Evolutionary conservation across 2,888 invertebrate genomes (phyloP).

Genomic region (Leptinotarsa rubiginosa): DNA sequence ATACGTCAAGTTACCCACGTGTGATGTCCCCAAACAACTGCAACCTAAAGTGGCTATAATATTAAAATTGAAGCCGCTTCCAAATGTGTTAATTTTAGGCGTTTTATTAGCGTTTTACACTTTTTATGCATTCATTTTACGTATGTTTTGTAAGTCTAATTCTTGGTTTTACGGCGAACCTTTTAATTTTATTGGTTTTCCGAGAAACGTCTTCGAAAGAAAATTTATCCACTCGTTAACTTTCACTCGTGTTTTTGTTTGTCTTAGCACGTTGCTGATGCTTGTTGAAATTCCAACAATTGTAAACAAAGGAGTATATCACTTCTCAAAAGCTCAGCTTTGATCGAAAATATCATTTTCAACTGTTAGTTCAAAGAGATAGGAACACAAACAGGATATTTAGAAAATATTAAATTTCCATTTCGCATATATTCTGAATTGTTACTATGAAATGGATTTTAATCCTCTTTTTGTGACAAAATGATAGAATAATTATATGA

Average conservation of each 20-base stretch:
- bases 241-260: constrained; percentile 29
- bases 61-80: constrained; percentile 35
- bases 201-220: constrained; percentile 23
- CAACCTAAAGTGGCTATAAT: constrained; percentile 32
- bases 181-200: constrained; percentile 43
- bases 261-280: constrained; percentile 22
- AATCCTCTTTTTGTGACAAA: too few relatives aligned
- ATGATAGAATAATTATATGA: too few relatives aligned
- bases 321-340: background rate
- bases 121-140: constrained; percentile 31
- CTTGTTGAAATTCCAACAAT: constrained; percentile 23
- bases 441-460: too few relatives aligned
- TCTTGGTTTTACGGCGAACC: constrained; percentile 41
- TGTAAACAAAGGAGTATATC: constrained; percentile 25
- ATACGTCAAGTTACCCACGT: constrained; percentile 31
- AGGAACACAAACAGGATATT: too few relatives aligned
- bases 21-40: constrained; percentile 38
- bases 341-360: background rate
- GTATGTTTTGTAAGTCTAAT: constrained; percentile 22
- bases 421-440: too few relatives aligned
- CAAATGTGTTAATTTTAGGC: constrained; percentile 41
- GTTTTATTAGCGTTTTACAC: constrained; percentile 38
- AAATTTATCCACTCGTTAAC: constrained; percentile 43
- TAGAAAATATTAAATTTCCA: too few relatives aligned
- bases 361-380: background rate